These are phyloP conservation scores for Australoheros scitulus DNA, from an alignment of 2,113 vertebrate genomes.

Conservation along the genomic window DNA sequence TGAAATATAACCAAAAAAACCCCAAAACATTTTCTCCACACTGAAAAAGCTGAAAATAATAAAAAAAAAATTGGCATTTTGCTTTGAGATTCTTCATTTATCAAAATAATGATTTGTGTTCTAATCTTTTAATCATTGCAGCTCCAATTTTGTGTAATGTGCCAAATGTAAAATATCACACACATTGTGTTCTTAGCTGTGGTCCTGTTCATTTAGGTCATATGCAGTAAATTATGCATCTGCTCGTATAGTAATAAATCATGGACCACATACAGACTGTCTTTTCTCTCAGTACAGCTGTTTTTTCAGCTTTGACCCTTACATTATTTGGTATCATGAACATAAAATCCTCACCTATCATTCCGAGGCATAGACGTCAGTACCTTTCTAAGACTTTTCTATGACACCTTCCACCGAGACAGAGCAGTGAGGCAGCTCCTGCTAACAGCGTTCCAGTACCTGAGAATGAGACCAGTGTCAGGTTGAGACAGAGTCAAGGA, in stretches of 20 bases:
- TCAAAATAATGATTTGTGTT: neutral
- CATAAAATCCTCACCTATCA: conserved; percentile 75
- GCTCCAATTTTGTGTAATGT: neutral
- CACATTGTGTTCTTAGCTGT: neutral
- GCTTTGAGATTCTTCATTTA: neutral
- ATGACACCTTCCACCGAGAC: conserved; percentile 82
- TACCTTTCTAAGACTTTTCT: conserved; percentile 76
- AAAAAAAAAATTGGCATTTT: neutral
- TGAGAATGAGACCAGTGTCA: conserved; percentile 79
- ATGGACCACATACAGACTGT: neutral
- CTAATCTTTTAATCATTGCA: neutral
- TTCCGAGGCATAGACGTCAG: conserved; percentile 75
- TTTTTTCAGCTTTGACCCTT: conserved; percentile 50
- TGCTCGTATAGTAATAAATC: neutral
- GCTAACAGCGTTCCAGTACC: conserved; percentile 80
- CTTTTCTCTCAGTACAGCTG: conserved; percentile 4
- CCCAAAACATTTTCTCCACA: neutral
- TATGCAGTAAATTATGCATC: neutral
- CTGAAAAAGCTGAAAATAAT: neutral
- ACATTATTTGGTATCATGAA: conserved; percentile 64
- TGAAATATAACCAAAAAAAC: neutral
- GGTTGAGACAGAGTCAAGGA: conserved; percentile 70
- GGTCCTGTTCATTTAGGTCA: conserved; percentile 4
- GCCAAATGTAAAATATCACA: conserved; percentile 17
- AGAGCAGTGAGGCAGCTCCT: conserved; percentile 81